Evolutionary conservation across 2,888 invertebrate species (phyloP), one percentile per base, ranked within the genome.

Genomic region (Stomorhina lunata): DNA sequence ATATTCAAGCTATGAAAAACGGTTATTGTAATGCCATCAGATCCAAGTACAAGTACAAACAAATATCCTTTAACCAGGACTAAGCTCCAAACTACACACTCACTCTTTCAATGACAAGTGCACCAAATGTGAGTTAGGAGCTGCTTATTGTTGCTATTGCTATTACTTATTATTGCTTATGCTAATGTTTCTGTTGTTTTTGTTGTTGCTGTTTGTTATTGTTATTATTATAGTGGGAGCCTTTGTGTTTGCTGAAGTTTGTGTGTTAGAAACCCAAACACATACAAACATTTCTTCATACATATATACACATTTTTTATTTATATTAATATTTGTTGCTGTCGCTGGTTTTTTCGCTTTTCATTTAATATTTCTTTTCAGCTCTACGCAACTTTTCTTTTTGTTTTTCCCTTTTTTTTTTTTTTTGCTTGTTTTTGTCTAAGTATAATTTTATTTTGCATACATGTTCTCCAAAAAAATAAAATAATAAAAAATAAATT

Each of bases 301-400:
- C 29, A 45, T 29, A 32, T 7, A 59, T 50, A 59, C n/a, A n/a
- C n/a, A 20, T 84, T 85, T 85, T 76, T 84, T 15, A 32, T 43
- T 55, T 43, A 27, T 53, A 65, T 82, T 83, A 84, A 83, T 86
- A 85, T 85, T 84, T 85, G 79, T 83, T 84, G 84, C 83, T 81
- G 80, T 72, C 68, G 59, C 72, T 83, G 68, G 5, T 80, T 68
- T 81, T 85, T 82, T 63, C 45, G 37, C 34, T 71, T 71, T 59
- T 73, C 29, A 57, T 73, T 80, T 65, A 53, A 63, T 68, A 80
- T 83, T 76, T n/a, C n/a, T n/a, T 82, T 81, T 72, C 66, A 76
- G 84, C 79, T 43, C 32, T 37, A 34, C 72, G 43, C 59, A 72
- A 83, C 55, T 55, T 55, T 50, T 37, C 15, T 22, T 27, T 10